Base-by-base conservation (phyloP, 2,113 vertebrate genomes). In the Naja naja region DNA sequence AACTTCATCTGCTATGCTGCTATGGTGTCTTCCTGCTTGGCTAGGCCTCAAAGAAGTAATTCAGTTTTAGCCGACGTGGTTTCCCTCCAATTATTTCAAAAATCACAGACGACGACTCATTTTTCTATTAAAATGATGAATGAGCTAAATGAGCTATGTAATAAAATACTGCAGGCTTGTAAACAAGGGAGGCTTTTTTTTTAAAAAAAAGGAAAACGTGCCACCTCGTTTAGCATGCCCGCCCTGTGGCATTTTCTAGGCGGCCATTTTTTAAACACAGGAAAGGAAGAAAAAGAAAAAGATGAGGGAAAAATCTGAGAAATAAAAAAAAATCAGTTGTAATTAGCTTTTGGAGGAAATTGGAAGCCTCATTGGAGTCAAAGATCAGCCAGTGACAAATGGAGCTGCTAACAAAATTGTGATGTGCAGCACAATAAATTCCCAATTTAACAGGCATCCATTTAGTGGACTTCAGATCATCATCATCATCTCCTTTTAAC, bases 121-220 rank as follows among this genome's bases (percentile, higher is more conserved):
- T 99, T 98, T 98, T 98, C 98, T 98, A 98, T 99, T 98, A 99
- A 97, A 95, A 98, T 98, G 97, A 99, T 98, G 98, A 98, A 98
- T 97, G 98, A 98, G 98, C 98, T 98, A 99, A 99, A 99, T 98
- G 99, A 99, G 98, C 98, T 98, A 98, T 98, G 98, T 98, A 99
- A 99, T 99, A 99, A 98, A 99, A 98, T 98, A 93, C 96, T 95
- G 96, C 96, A 98, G 98, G 97, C 98, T 98, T 98, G 98, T 98
- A 99, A 99, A 98, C 98, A 98, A 97, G 97, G 95, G 95, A 91
- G 92, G 96, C n/a, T 2, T 94, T 96, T 95, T 97, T 98, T 97
- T 90, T 22, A 23, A 52, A 53, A 53, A 97, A 98, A 98, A 34
- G 97, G 97, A 93, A 93, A 95, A 95, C 95, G 97, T 97, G 96